phyloP scores from a whole-genome alignment of 2,113 vertebrate genomes.

The Spea bombifrons region DNA sequence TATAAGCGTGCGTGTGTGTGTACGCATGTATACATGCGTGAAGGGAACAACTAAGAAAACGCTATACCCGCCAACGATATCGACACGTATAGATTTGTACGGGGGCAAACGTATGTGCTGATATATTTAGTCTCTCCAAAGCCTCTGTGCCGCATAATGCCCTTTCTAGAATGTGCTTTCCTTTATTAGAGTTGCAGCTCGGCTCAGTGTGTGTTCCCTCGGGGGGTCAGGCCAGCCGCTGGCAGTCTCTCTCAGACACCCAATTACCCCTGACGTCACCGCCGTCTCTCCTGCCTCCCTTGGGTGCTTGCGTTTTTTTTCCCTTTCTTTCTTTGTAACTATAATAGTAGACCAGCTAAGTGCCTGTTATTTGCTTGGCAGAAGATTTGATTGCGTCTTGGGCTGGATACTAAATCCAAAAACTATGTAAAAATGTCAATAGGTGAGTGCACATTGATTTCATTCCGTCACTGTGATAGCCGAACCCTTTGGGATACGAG shows the following conservation, averaged over 20 bases:
- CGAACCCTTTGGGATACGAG: conserved; percentile 76
- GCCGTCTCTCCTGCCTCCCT: conserved; percentile 89
- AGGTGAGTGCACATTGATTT: conserved; percentile 81
- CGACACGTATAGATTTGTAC: conserved; percentile 42
- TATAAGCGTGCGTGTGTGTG: conserved; percentile 10
- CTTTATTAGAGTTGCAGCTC: conserved; percentile 82
- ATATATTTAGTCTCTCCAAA: conserved; percentile 72
- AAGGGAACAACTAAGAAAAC: conserved; percentile 43
- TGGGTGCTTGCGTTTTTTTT: conserved; percentile 87
- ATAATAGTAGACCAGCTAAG: conserved; percentile 82
- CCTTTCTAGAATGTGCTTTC: conserved; percentile 82
- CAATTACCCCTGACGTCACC: conserved; percentile 93
- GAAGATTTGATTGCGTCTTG: conserved; percentile 79
- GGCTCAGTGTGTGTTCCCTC: conserved; percentile 71
- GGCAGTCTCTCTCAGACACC: conserved; percentile 93
- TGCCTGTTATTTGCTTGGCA: conserved; percentile 82
- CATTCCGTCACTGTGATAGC: conserved; percentile 79
- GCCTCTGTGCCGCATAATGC: conserved; percentile 72
- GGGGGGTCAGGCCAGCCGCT: conserved; percentile 86
- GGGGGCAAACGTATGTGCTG: conserved; percentile 48
- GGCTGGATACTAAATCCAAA: conserved; percentile 79
- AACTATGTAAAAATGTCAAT: conserved; percentile 85
- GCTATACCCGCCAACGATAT: neutral
- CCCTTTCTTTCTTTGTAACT: conserved; percentile 68
- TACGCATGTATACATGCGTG: neutral